phyloP scores from a whole-genome alignment of 1,140 invertebrate species.

The Protaetia brevitarsis region DNA sequence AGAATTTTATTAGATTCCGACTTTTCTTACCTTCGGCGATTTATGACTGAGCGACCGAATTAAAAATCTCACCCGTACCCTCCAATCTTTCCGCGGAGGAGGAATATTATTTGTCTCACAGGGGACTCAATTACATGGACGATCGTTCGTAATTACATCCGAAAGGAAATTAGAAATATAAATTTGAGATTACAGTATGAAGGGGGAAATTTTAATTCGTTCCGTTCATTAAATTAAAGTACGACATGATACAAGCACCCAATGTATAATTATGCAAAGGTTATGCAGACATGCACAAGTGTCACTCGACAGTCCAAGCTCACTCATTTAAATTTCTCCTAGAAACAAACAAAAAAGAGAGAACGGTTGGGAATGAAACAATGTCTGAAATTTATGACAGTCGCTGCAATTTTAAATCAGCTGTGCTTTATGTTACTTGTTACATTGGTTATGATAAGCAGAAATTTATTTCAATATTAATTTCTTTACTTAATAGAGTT shows the following conservation, averaged over 20 bases:
- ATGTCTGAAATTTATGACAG: not conserved
- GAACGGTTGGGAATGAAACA: not conserved
- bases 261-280: too few relatives aligned
- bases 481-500: too few relatives aligned
- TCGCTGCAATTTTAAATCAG: not conserved
- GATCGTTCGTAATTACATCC: constrained; percentile 20
- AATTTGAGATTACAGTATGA: constrained; percentile 4
- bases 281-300: too few relatives aligned
- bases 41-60: not conserved
- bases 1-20: constrained; percentile 21
- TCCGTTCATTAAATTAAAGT: too few relatives aligned
- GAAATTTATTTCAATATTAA: too few relatives aligned
- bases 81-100: not conserved
- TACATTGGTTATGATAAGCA: too few relatives aligned
- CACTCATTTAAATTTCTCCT: too few relatives aligned
- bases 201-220: not conserved
- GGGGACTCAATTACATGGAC: not conserved
- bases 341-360: not conserved
- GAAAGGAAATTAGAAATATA: constrained; percentile 19
- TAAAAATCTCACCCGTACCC: not conserved
- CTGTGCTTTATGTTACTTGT: not conserved
- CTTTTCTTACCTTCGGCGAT: constrained; percentile 14
- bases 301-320: too few relatives aligned
- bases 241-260: too few relatives aligned
- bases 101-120: constrained; percentile 5